Conservation (phyloP, 2,888 invertebrate genomes). For the Cosmorhoe ocellata region DNA sequence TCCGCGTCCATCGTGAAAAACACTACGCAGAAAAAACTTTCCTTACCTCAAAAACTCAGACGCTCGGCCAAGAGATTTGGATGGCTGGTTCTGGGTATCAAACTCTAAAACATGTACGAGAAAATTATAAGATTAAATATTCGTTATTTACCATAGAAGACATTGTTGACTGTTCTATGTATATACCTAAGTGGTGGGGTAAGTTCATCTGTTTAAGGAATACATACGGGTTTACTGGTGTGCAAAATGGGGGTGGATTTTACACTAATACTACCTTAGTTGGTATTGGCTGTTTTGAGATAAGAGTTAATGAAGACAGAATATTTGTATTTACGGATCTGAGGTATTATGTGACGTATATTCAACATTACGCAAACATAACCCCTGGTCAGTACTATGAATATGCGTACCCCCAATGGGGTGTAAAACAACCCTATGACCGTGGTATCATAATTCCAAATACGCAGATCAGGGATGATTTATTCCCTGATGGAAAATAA, state of each 20-base stretch:
- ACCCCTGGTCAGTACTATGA: constrained; percentile 53
- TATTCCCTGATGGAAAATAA: constrained; percentile 35
- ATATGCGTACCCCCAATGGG: constrained; percentile 60
- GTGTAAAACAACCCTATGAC: constrained; percentile 9
- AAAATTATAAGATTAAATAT: constrained; percentile 55
- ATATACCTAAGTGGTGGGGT: constrained; percentile 61
- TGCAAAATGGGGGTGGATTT: constrained; percentile 54
- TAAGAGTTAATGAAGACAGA: constrained; percentile 58
- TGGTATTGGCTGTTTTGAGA: constrained; percentile 59
- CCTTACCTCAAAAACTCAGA: constrained; percentile 8
- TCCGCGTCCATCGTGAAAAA: constrained; percentile 27
- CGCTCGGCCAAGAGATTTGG: constrained; percentile 24
- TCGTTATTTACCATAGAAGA: neutral
- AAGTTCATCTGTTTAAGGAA: constrained; percentile 61
- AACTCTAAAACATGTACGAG: constrained; percentile 44
- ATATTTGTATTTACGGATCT: constrained; percentile 58
- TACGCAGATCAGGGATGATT: constrained; percentile 15
- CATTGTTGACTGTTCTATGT: constrained; percentile 49
- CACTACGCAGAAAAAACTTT: constrained; percentile 39
- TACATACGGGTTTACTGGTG: constrained; percentile 32
- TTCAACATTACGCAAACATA: constrained; percentile 38
- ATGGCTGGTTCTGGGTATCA: constrained; percentile 52
- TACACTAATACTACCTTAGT: constrained; percentile 29
- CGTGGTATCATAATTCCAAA: constrained; percentile 11
- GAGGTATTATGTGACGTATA: constrained; percentile 47